Conservation (phyloP, 2,113 vertebrate species). For the Hyaena hyaena region DNA sequence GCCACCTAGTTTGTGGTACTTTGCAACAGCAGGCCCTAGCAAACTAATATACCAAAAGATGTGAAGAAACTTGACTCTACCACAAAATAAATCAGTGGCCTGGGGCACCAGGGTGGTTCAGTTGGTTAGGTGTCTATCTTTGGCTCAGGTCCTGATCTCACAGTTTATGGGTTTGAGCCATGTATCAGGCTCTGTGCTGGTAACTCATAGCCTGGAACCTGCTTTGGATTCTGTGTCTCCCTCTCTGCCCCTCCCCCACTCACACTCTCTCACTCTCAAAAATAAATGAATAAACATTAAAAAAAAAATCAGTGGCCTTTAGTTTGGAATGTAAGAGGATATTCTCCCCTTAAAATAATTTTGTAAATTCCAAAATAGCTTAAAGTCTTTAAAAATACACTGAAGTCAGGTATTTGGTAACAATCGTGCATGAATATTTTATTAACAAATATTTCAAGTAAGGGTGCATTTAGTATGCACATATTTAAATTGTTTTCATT, state of each 20-base stretch:
- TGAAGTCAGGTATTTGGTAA: slow-evolving; percentile 47
- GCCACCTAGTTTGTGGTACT: not conserved
- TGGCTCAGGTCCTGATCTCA: no score
- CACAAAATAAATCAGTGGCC: not conserved
- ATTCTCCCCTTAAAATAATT: not conserved
- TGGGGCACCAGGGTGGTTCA: not conserved
- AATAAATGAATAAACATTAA: no score
- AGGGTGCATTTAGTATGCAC: slow-evolving; percentile 49
- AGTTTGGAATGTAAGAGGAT: not conserved
- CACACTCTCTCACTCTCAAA: no score
- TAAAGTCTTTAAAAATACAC: slow-evolving; percentile 6
- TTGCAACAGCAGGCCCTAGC: not conserved
- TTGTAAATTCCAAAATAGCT: slow-evolving; percentile 26
- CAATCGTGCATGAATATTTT: slow-evolving; percentile 42
- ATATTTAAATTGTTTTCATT: slow-evolving; percentile 71
- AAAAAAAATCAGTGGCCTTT: not conserved
- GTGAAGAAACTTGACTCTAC: not conserved
- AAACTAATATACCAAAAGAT: not conserved
- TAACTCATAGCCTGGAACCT: no score
- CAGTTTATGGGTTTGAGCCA: no score
- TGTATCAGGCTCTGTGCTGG: no score
- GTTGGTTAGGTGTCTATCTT: no score
- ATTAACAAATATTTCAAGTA: slow-evolving; percentile 62
- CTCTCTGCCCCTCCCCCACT: no score
- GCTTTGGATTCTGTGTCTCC: no score